Evolutionary conservation across 2,888 invertebrate species (phyloP).

Genomic region (Tipula vernalis): DNA sequence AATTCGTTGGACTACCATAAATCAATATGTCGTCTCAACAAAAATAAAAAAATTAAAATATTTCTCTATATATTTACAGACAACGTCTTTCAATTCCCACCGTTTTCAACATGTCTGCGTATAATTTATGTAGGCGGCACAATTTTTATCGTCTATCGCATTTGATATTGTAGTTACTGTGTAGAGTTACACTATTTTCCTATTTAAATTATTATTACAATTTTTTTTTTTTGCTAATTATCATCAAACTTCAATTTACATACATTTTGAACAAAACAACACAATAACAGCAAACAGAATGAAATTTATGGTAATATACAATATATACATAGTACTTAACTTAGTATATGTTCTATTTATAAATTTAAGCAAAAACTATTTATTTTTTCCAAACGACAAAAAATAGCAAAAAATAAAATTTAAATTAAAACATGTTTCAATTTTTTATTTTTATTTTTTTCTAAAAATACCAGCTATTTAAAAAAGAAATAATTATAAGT

Average conservation of each 20-base stretch:
- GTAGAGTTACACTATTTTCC: background rate
- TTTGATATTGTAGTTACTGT: background rate
- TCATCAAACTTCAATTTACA: background rate
- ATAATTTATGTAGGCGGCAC: background rate
- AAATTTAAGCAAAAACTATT: background rate
- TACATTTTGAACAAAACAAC: background rate
- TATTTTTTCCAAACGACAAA: background rate
- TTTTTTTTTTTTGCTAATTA: background rate
- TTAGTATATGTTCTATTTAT: background rate
- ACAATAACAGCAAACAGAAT: too few species aligned
- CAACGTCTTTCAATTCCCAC: background rate
- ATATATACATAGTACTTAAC: background rate
- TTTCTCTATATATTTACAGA: background rate
- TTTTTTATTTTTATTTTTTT: background rate
- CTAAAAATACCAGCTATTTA: background rate
- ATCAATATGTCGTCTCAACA: background rate
- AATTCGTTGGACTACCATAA: background rate
- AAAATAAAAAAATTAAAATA: background rate
- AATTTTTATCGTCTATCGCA: background rate
- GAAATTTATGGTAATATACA: background rate
- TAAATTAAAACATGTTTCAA: background rate
- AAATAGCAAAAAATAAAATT: background rate
- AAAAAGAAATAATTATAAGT: background rate
- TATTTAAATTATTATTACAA: background rate
- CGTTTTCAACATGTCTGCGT: background rate